These are phyloP conservation scores for Apantesis nais DNA, from an alignment of 2,888 invertebrate genomes.

Conservation along the genomic window DNA sequence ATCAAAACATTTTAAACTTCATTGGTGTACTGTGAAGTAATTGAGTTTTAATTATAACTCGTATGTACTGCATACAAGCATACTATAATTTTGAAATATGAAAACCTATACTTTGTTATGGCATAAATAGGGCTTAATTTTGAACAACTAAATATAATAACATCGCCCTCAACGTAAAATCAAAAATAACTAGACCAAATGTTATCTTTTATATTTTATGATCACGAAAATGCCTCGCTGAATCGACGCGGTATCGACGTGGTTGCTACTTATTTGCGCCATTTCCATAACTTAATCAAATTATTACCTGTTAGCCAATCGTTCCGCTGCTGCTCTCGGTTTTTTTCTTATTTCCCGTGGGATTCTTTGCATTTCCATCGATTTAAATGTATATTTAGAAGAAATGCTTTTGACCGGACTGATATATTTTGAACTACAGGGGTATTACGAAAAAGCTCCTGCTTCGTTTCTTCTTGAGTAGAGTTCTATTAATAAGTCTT, in stretches of 20 bases:
- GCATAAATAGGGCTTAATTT: neutral
- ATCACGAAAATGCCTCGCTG: slow-evolving; percentile 29
- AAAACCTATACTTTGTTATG: neutral
- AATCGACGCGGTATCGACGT: slow-evolving; percentile 36
- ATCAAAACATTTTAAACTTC: neutral
- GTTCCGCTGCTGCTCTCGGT: slow-evolving; percentile 42
- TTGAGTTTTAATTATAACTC: neutral
- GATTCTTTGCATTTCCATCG: slow-evolving; percentile 39
- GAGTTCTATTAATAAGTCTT: neutral
- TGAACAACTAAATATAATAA: neutral
- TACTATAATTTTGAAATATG: neutral
- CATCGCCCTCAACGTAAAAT: slow-evolving; percentile 17
- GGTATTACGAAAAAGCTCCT: neutral
- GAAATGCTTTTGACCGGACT: slow-evolving; percentile 31
- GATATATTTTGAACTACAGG: slow-evolving; percentile 23
- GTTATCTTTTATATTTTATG: slow-evolving; percentile 19
- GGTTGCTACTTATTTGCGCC: slow-evolving; percentile 42
- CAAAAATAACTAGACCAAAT: slow-evolving; percentile 25
- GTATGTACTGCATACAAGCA: neutral
- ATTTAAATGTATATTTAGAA: slow-evolving; percentile 25
- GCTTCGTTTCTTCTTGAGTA: neutral
- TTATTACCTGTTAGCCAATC: slow-evolving; percentile 44
- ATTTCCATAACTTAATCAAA: slow-evolving; percentile 49
- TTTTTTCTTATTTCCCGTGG: slow-evolving; percentile 51
- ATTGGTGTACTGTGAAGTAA: neutral